Evolutionary conservation across 2,113 vertebrate species (phyloP).

Genomic region (Myrmecophaga tridactyla): DNA sequence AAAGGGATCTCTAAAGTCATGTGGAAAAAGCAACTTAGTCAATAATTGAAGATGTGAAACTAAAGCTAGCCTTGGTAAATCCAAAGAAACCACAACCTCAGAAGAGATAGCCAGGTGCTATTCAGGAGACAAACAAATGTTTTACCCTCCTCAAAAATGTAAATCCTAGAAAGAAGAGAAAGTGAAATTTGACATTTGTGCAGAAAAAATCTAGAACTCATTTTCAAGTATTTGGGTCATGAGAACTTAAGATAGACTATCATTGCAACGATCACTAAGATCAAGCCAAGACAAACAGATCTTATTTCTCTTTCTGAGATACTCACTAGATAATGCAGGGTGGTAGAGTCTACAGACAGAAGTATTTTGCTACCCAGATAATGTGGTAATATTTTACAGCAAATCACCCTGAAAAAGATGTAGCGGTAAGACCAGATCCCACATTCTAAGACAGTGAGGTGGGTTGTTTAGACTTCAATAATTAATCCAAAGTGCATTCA

Average conservation of each 20-base stretch:
- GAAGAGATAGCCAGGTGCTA: background rate
- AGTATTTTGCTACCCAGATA: background rate
- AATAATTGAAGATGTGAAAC: background rate
- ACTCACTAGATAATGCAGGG: background rate
- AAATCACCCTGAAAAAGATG: background rate
- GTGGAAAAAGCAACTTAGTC: background rate
- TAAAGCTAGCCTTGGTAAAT: background rate
- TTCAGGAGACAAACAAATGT: background rate
- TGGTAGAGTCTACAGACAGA: background rate
- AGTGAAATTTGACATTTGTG: background rate
- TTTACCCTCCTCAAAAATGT: background rate
- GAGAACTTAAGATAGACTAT: background rate
- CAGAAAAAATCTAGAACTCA: background rate
- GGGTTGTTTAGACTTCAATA: background rate
- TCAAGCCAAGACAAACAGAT: background rate
- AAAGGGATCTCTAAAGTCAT: background rate
- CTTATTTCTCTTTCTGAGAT: background rate
- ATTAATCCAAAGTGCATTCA: background rate
- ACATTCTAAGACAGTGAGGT: background rate
- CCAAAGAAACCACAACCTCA: background rate
- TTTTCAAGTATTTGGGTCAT: background rate
- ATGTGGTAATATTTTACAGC: background rate
- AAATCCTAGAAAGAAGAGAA: slow-evolving; percentile 3
- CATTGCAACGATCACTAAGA: background rate
- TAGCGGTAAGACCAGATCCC: background rate